Conservation (phyloP, 2,113 vertebrate genomes). For the Festucalex cinctus region DNA sequence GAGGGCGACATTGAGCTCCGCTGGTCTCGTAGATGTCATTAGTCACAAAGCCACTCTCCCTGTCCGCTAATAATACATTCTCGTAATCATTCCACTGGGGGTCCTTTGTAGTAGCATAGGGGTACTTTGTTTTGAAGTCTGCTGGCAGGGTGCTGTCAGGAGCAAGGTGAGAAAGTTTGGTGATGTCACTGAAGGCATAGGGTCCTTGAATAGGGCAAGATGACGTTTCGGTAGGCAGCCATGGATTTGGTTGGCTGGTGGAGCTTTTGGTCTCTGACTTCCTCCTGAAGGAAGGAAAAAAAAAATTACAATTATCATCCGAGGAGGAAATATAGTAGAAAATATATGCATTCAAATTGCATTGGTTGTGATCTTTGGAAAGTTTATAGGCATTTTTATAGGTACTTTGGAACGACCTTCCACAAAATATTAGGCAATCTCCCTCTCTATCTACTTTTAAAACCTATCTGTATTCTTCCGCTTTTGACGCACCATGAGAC, state of each 20-base stretch:
- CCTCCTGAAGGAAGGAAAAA: constrained; percentile 63
- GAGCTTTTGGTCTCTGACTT: constrained; percentile 57
- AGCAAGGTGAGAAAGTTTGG: constrained; percentile 73
- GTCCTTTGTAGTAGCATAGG: constrained; percentile 38
- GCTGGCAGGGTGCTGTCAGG: constrained; percentile 55
- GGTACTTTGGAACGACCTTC: too few species aligned
- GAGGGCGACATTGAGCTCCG: constrained; percentile 59
- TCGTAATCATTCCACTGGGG: constrained; percentile 72
- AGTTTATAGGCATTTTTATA: too few species aligned
- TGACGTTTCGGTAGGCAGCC: constrained; percentile 58
- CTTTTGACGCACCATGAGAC: too few species aligned
- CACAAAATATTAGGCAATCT: too few species aligned
- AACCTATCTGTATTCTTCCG: too few species aligned
- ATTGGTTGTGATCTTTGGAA: background rate
- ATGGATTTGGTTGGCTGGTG: constrained; percentile 63
- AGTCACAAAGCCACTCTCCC: constrained; percentile 85
- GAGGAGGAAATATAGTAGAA: background rate
- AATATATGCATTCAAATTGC: background rate
- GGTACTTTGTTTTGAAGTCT: constrained; percentile 70
- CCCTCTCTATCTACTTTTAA: too few species aligned
- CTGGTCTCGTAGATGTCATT: constrained; percentile 91
- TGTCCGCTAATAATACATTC: constrained; percentile 57
- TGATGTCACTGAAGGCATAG: constrained; percentile 75
- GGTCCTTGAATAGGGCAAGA: constrained; percentile 67
- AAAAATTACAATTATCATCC: background rate